phyloP scores from a whole-genome alignment of 2,113 vertebrate species.

The Notothenia rossii region DNA sequence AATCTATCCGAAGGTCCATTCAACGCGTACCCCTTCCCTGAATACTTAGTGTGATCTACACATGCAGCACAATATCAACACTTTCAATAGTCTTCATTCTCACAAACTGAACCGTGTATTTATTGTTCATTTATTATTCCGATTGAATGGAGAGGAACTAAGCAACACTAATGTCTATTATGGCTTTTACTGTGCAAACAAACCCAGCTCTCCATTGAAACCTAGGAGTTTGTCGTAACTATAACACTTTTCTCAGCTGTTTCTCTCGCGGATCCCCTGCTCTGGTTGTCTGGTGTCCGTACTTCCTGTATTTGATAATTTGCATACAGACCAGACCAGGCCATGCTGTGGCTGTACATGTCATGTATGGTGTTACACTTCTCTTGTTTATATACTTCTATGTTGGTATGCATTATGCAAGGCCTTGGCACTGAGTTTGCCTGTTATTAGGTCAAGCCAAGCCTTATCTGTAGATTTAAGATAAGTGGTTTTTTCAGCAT shows the following conservation, averaged over 20 bases:
- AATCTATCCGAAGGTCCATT: slow-evolving; percentile 54
- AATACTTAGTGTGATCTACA: slow-evolving; percentile 31
- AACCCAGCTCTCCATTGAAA: too few relatives aligned
- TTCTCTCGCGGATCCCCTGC: slow-evolving; percentile 6
- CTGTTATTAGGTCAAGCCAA: slow-evolving; percentile 54
- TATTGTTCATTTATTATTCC: background rate
- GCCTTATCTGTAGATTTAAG: slow-evolving; percentile 62
- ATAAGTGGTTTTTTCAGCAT: slow-evolving; percentile 46
- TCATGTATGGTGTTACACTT: slow-evolving; percentile 2
- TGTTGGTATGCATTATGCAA: slow-evolving; percentile 48
- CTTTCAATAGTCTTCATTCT: background rate
- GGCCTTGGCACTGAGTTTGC: slow-evolving; percentile 29
- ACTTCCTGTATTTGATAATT: slow-evolving; percentile 52
- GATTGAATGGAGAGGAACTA: background rate
- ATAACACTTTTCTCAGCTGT: background rate
- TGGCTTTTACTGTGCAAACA: too few relatives aligned
- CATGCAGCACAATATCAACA: background rate
- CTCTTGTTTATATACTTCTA: slow-evolving; percentile 5
- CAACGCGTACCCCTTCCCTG: slow-evolving; percentile 22
- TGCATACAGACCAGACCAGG: slow-evolving; percentile 12
- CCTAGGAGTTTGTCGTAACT: background rate
- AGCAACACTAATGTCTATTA: background rate
- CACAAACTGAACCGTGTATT: background rate
- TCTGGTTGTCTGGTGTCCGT: slow-evolving; percentile 42
- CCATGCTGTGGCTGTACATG: slow-evolving; percentile 26